These are phyloP conservation scores for Pangasius krempfi DNA, from an alignment of 2,797 vertebrate species.

Conservation along the genomic window DNA sequence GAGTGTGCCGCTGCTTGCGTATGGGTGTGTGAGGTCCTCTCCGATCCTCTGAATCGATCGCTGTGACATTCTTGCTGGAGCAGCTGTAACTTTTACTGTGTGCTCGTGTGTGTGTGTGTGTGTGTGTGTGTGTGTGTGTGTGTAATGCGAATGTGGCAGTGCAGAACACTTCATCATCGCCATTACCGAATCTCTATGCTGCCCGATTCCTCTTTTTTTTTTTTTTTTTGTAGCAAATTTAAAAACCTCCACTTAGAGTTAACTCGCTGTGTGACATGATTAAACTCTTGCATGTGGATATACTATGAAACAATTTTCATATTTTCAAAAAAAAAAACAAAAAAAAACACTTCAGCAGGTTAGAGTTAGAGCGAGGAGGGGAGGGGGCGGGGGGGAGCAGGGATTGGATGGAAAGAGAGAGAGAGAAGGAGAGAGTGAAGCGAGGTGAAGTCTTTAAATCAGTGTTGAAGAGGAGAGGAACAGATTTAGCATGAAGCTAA, in stretches of 20 bases:
- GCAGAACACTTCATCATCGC: conserved; percentile 38
- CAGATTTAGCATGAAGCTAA: conserved; percentile 24
- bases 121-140: conserved; percentile 8
- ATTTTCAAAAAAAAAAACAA: not conserved
- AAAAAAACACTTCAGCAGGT: conserved; percentile 19
- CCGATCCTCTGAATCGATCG: conserved; percentile 11
- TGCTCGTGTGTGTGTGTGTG: conserved; percentile 22
- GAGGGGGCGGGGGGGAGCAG: conserved; percentile 29
- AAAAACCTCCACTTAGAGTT: not conserved
- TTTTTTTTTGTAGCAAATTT: not conserved
- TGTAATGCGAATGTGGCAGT: conserved; percentile 22
- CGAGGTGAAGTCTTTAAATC: conserved; percentile 46
- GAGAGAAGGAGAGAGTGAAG: conserved; percentile 39
- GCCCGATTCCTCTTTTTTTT: not conserved
- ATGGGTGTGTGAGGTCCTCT: conserved; percentile 24
- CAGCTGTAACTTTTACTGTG: conserved; percentile 26
- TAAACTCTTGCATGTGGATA: conserved; percentile 28
- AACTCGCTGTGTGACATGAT: not conserved
- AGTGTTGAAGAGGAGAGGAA: conserved; percentile 33
- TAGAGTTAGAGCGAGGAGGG: conserved; percentile 38
- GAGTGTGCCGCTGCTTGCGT: conserved; percentile 14
- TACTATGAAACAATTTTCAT: conserved; percentile 10
- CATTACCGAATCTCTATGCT: conserved; percentile 26
- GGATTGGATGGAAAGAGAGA: conserved; percentile 48
- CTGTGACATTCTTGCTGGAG: conserved; percentile 16